Conservation (phyloP, 1,140 invertebrate species). For the Drosophila persimilis region DNA sequence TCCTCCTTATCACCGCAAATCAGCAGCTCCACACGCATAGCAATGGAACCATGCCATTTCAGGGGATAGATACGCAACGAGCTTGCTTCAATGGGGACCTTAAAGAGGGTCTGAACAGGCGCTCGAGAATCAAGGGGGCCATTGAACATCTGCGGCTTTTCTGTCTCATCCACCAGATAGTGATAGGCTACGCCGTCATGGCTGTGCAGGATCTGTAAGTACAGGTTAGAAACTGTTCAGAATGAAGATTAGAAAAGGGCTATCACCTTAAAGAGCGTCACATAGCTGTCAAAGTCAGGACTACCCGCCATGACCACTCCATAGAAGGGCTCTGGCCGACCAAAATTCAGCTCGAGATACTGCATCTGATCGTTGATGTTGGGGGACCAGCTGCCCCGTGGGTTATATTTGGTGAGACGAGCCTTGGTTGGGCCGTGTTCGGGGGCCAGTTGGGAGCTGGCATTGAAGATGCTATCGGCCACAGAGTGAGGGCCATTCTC, state of each 20-base stretch:
- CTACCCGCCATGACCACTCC: slow-evolving; percentile 89
- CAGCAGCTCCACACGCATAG: slow-evolving; percentile 89
- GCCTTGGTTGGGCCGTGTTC: slow-evolving; percentile 84
- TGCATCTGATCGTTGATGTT: slow-evolving; percentile 84
- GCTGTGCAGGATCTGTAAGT: slow-evolving; percentile 86
- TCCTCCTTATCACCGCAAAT: slow-evolving; percentile 85
- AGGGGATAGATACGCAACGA: slow-evolving; percentile 88
- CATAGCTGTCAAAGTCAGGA: slow-evolving; percentile 87
- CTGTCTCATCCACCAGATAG: slow-evolving; percentile 82
- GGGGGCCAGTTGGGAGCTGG: slow-evolving; percentile 84
- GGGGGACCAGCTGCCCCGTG: slow-evolving; percentile 87
- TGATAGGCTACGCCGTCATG: slow-evolving; percentile 86
- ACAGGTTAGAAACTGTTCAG: not conserved
- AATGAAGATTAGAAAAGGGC: not conserved
- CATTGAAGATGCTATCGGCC: slow-evolving; percentile 85
- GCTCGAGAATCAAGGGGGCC: slow-evolving; percentile 87
- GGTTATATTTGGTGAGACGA: slow-evolving; percentile 82
- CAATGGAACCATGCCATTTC: slow-evolving; percentile 90
- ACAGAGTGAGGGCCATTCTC: slow-evolving; percentile 84
- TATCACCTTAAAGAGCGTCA: slow-evolving; percentile 88
- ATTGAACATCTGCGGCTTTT: slow-evolving; percentile 86
- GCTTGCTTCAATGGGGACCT: slow-evolving; percentile 88
- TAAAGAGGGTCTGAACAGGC: slow-evolving; percentile 87
- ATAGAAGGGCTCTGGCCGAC: slow-evolving; percentile 87
- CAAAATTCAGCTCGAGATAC: slow-evolving; percentile 89